Evolutionary conservation across 2,888 invertebrate genomes (phyloP).

Genomic region (Dynastes maya): DNA sequence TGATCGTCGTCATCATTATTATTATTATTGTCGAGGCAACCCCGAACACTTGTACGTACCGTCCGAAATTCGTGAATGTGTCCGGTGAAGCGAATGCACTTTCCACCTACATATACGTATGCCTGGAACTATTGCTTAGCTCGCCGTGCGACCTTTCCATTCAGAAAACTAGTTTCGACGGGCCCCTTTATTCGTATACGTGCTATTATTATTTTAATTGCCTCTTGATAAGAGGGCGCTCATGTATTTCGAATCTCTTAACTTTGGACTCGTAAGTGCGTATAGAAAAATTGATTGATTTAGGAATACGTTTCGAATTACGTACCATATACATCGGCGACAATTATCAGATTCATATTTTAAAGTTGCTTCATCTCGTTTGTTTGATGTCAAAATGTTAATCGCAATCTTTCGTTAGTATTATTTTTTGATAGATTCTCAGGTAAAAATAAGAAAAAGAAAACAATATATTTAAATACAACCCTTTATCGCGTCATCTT

Average conservation of each 20-base stretch:
- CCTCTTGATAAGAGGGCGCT: constrained; percentile 38
- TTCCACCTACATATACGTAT: constrained; percentile 63
- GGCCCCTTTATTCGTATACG: constrained; percentile 13
- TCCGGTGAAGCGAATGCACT: constrained; percentile 64
- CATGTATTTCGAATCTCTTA: constrained; percentile 23
- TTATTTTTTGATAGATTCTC: too few relatives aligned
- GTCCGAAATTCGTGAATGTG: constrained; percentile 62
- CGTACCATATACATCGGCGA: not conserved
- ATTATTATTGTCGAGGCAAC: constrained; percentile 49
- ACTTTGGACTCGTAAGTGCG: constrained; percentile 14
- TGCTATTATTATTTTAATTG: constrained; percentile 48
- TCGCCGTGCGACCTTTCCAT: constrained; percentile 37
- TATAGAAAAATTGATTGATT: constrained; percentile 15
- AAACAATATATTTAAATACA: too few relatives aligned
- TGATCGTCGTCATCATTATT: constrained; percentile 24
- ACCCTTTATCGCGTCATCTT: too few relatives aligned
- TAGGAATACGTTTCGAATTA: not conserved
- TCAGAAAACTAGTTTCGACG: constrained; percentile 42
- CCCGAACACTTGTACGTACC: constrained; percentile 58
- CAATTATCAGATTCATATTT: too few relatives aligned
- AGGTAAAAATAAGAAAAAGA: too few relatives aligned
- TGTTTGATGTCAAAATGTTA: too few relatives aligned
- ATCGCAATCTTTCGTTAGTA: too few relatives aligned
- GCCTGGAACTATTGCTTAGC: constrained; percentile 42
- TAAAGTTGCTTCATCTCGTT: too few relatives aligned